These are phyloP conservation scores for Trematomus bernacchii DNA, from an alignment of 2,797 vertebrate species.

Conservation along the genomic window DNA sequence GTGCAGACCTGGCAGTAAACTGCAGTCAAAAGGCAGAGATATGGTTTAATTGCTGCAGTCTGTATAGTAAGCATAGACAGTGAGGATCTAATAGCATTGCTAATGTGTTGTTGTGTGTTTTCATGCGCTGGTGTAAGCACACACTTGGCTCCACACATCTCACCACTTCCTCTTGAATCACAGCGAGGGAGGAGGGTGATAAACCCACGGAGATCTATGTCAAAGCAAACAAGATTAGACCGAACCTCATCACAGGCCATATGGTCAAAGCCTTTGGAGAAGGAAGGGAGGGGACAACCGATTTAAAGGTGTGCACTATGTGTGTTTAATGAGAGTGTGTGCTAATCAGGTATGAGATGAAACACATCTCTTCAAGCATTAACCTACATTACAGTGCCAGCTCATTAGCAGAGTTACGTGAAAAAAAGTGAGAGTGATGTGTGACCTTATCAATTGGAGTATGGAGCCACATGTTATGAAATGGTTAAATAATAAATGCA, in stretches of 20 bases:
- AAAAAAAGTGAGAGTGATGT: neutral
- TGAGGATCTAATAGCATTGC: neutral
- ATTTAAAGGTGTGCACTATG: constrained; percentile 10
- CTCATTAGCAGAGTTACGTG: neutral
- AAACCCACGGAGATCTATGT: constrained; percentile 52
- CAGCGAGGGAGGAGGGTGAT: constrained; percentile 40
- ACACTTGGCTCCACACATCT: constrained; percentile 13
- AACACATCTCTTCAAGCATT: constrained; percentile 1
- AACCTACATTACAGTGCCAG: constrained; percentile 3
- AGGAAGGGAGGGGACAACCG: constrained; percentile 8
- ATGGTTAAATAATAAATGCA: neutral
- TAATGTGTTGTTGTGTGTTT: constrained; percentile 29
- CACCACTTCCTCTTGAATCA: constrained; percentile 51
- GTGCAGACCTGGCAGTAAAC: constrained; percentile 12
- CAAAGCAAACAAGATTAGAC: constrained; percentile 74
- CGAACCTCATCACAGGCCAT: constrained; percentile 57
- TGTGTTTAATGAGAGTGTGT: neutral
- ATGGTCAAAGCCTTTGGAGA: constrained; percentile 46
- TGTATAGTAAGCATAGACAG: neutral
- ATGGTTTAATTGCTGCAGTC: constrained; percentile 14
- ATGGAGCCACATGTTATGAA: neutral
- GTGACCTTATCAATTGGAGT: constrained; percentile 10
- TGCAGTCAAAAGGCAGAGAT: constrained; percentile 16
- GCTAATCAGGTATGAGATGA: constrained; percentile 13
- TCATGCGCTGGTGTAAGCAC: constrained; percentile 6